Percentiles rank a stretch among this genome's conserved stretches.
Conservation (phyloP, 1,140 invertebrate species). For the Nixonia krombeini region DNA sequence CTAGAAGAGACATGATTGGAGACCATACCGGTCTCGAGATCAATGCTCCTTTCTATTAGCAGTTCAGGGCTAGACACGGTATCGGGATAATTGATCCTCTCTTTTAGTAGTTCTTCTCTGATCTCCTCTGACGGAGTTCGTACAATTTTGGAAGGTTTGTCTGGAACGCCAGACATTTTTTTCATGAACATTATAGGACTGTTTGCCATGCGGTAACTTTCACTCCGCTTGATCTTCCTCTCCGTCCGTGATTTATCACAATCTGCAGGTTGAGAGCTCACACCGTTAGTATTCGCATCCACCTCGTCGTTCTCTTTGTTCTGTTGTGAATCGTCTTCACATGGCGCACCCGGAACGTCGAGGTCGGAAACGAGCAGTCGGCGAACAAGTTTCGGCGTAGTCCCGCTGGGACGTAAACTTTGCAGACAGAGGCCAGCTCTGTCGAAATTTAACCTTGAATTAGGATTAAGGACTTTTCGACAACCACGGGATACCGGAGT, state of each 20-base stretch:
- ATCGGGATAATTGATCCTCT: constrained; percentile 80
- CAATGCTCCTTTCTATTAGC: constrained; percentile 53
- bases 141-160: constrained; percentile 61
- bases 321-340: too few relatives aligned
- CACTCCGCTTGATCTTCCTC: constrained; percentile 82
- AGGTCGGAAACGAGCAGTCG: constrained; percentile 59
- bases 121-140: constrained; percentile 70
- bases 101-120: constrained; percentile 76
- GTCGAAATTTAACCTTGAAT: constrained; percentile 25
- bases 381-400: constrained; percentile 61
- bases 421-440: constrained; percentile 43
- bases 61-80: constrained; percentile 73
- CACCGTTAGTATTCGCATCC: too few relatives aligned
- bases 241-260: constrained; percentile 27
- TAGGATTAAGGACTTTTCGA: constrained; percentile 16
- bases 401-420: constrained; percentile 47
- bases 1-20: constrained; percentile 51
- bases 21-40: constrained; percentile 54
- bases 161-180: constrained; percentile 56
- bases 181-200: constrained; percentile 75
- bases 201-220: constrained; percentile 89
- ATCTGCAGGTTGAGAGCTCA: constrained; percentile 3
- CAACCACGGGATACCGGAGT: constrained; percentile 19
- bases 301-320: constrained; percentile 39
- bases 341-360: too few relatives aligned